These are phyloP conservation scores for Anomalospiza imberbis DNA, from an alignment of 2,797 vertebrate genomes.

Conservation along the genomic window DNA sequence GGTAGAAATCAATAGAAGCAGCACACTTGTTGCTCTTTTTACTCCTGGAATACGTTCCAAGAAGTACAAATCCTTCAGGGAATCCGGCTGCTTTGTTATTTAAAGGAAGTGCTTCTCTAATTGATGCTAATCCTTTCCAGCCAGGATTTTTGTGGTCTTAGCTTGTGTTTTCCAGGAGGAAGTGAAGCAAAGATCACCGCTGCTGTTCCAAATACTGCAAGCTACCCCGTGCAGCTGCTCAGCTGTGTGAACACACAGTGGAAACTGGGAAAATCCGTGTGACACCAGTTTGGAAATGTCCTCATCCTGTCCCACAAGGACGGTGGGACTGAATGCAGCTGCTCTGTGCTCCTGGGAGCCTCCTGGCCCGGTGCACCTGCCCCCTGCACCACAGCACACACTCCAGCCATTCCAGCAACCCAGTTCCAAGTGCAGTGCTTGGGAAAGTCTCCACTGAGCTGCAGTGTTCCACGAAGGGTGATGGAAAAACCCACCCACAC, in stretches of 20 bases:
- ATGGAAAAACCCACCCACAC: background rate
- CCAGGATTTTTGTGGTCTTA: background rate
- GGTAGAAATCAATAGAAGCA: constrained; percentile 58
- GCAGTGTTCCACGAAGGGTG: background rate
- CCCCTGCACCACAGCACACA: background rate
- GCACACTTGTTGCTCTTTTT: constrained; percentile 61
- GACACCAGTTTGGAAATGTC: fast-evolving
- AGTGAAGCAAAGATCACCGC: background rate
- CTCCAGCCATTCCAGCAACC: background rate
- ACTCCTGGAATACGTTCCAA: constrained; percentile 46
- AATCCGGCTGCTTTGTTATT: constrained; percentile 55
- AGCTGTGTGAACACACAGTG: too few relatives aligned
- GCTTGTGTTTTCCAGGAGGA: background rate
- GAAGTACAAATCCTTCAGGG: constrained; percentile 26
- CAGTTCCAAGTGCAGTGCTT: background rate
- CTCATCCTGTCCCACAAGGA: background rate
- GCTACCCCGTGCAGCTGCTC: fast-evolving
- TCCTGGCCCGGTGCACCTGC: background rate
- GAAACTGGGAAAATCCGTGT: background rate
- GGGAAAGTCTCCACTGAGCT: background rate
- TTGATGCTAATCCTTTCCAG: constrained; percentile 46
- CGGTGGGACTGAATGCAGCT: background rate
- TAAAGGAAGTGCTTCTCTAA: constrained; percentile 48
- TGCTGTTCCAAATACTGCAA: background rate
- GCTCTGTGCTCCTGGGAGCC: background rate